These are phyloP conservation scores for Melanotaenia boesemani DNA, from an alignment of 2,797 vertebrate species.

Conservation along the genomic window DNA sequence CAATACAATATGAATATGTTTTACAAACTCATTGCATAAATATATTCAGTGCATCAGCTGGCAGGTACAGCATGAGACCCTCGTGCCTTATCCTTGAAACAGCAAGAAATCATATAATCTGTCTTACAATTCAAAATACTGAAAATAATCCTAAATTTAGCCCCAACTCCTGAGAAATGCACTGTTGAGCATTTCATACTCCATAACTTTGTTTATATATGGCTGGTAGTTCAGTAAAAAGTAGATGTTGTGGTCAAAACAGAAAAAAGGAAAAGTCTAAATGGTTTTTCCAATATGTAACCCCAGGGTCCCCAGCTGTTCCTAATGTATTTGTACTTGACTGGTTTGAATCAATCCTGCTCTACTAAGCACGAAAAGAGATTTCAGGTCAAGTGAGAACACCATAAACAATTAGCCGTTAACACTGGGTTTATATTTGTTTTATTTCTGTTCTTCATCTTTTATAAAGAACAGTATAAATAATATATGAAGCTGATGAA, in stretches of 20 bases:
- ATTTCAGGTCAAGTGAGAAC: constrained; percentile 25
- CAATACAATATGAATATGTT: not conserved
- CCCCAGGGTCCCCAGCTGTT: not conserved
- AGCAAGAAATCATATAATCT: not conserved
- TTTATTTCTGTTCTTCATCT: not conserved
- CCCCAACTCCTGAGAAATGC: not conserved
- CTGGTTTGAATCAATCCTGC: constrained; percentile 42
- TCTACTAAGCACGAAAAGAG: constrained; percentile 19
- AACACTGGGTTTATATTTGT: not conserved
- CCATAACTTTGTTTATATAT: not conserved
- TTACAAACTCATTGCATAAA: too few species aligned
- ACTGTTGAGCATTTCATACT: too few species aligned
- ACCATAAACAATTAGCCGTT: not conserved
- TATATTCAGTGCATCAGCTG: too few species aligned
- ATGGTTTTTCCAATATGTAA: constrained; percentile 9
- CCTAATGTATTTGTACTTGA: constrained; percentile 32
- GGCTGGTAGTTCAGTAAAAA: not conserved
- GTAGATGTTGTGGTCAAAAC: constrained; percentile 7
- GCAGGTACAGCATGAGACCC: too few species aligned
- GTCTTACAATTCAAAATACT: not conserved
- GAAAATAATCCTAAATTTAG: not conserved
- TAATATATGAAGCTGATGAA: not conserved
- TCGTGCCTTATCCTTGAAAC: not conserved
- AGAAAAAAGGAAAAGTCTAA: constrained; percentile 1
- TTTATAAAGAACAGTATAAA: not conserved